These are phyloP conservation scores for Metopia argyrocephala DNA, from an alignment of 2,888 invertebrate genomes.

Conservation along the genomic window DNA sequence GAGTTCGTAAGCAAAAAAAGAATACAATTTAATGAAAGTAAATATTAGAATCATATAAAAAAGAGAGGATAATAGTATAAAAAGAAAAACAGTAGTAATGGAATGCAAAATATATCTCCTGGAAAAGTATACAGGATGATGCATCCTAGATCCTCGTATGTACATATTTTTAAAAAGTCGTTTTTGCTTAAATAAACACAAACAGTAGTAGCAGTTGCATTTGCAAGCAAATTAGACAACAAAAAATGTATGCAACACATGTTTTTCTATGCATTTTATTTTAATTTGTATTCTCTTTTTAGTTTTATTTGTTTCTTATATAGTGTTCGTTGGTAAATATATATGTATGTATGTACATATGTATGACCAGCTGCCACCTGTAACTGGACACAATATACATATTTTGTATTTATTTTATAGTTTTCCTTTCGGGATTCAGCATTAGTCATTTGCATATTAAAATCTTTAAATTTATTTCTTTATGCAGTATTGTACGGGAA, in stretches of 20 bases:
- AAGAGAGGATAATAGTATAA: background rate
- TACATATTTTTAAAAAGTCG: background rate
- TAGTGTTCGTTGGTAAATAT: background rate
- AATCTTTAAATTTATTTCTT: no score
- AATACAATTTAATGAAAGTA: slow-evolving; percentile 20
- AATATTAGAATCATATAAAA: background rate
- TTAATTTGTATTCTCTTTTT: background rate
- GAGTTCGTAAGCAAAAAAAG: background rate
- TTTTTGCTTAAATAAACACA: background rate
- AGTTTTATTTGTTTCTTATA: background rate
- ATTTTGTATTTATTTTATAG: background rate
- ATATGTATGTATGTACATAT: background rate
- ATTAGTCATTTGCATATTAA: slow-evolving; percentile 5
- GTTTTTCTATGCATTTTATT: background rate
- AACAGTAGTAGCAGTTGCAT: background rate
- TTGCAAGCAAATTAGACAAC: background rate
- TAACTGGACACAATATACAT: background rate
- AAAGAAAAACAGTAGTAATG: background rate
- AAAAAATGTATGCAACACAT: background rate
- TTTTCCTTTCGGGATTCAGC: background rate
- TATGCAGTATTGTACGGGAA: no score
- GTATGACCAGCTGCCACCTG: background rate
- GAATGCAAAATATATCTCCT: background rate
- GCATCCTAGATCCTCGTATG: no score
- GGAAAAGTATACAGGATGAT: background rate